Evolutionary conservation across 2,113 vertebrate species (phyloP).

Genomic region (Platanista minor): DNA sequence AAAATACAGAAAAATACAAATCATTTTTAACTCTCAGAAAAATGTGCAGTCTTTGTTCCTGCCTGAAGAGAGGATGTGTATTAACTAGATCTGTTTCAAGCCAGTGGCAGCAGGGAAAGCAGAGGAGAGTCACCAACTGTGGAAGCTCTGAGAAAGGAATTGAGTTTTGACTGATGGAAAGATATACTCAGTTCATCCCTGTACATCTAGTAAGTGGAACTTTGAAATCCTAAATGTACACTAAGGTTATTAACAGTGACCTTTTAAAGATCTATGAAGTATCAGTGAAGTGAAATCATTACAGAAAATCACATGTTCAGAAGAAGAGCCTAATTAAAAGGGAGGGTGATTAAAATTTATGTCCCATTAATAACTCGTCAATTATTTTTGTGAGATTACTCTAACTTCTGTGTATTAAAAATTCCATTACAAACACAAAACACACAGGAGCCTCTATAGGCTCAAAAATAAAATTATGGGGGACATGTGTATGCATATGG

Average conservation of each 20-base stretch:
- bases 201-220: background rate
- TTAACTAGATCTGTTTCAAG: background rate
- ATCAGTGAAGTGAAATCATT: slow-evolving; percentile 11
- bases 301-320: slow-evolving; percentile 1
- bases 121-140: background rate
- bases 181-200: background rate
- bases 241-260: background rate
- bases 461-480: background rate
- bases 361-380: slow-evolving; percentile 38
- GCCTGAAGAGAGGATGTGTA: background rate
- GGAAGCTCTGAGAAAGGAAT: background rate
- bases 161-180: background rate
- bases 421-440: background rate
- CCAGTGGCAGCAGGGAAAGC: background rate
- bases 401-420: slow-evolving; percentile 55
- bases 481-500: too few species aligned
- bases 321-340: slow-evolving; percentile 30
- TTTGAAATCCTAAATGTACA: background rate
- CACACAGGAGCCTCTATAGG: background rate
- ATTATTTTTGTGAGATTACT: slow-evolving; percentile 41
- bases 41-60: background rate
- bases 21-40: background rate
- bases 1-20: background rate
- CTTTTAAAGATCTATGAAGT: background rate
- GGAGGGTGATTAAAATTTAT: slow-evolving; percentile 33